Evolutionary conservation across 2,888 invertebrate genomes (phyloP), one percentile per base, ranked within the genome.

Genomic region (Craniophora ligustri): DNA sequence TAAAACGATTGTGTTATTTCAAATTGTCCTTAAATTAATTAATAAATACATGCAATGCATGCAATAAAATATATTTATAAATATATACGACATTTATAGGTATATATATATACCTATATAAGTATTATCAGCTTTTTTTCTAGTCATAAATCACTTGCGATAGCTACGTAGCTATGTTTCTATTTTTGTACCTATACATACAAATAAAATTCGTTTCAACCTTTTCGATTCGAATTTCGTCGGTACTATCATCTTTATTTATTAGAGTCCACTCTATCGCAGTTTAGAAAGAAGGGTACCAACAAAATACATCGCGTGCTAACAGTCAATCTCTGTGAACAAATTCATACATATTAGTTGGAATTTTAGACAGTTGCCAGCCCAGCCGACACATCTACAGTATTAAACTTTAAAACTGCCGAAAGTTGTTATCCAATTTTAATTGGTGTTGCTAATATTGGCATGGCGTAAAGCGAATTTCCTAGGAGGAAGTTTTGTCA

Each of bases 401-500:
- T 58, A 51, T 47, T 32, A 44, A 67, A 58, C 14, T 60, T 60
- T 46, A 51, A 57, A 67, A 64, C 39, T 35, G 54, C 40, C 36
- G 34, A 61, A 64, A 70, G 30, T 59, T 61, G 41, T 51, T 58
- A 56, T 47, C 51, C 50, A 55, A 62, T 71, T 72, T 72, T 70
- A 71, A 64, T 72, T 68, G 45, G 28, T 60, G 46, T 62, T 51
- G 44, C 55, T 48, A 51, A 74, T 74, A 72, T 67, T 56, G 47
- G 41, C 30, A 56, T 38, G 45, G 57, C 49, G 50, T 49, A 34
- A 23, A 62, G 53, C 54, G 42, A 64, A 65, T 55, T 67, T 64
- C 58, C 64, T 58, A 62, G 51, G 53, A 59, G 53, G 49, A 73
- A 73, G 73, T 73, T 73, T 72, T 54, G 58, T 73, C 70, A 67